phyloP scores from a whole-genome alignment of 2,888 invertebrate genomes.

The Eurytoma adleriae region DNA sequence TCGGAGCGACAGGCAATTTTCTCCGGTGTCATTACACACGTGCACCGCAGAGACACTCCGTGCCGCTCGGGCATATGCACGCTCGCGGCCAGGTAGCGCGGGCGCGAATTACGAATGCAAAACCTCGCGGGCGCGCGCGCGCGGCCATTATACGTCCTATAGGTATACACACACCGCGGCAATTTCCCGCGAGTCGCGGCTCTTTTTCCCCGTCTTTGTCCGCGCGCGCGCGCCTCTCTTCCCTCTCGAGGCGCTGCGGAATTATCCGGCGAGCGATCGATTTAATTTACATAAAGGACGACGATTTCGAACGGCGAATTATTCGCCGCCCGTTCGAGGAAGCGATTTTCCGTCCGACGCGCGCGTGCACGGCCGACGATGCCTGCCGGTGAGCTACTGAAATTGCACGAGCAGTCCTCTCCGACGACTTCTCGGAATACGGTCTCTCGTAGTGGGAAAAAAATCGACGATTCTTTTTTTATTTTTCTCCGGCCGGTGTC shows the following conservation, averaged over 20 bases:
- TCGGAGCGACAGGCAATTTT: conserved; percentile 39
- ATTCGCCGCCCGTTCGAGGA: conserved; percentile 47
- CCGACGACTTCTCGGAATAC: conserved; percentile 38
- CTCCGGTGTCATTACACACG: conserved; percentile 40
- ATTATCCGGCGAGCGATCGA: conserved; percentile 60
- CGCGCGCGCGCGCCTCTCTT: neutral
- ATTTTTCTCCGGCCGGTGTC: no score
- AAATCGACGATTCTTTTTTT: neutral
- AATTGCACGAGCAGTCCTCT: conserved; percentile 33
- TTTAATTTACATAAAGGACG: conserved; percentile 60
- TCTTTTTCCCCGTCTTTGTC: conserved; percentile 45
- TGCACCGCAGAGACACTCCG: conserved; percentile 11
- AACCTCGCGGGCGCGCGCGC: conserved; percentile 48
- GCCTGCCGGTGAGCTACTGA: conserved; percentile 32
- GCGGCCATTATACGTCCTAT: conserved; percentile 38
- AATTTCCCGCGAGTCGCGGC: conserved; percentile 48
- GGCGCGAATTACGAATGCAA: conserved; percentile 61
- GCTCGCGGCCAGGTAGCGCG: neutral
- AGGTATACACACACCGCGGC: conserved; percentile 25
- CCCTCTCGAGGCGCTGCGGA: conserved; percentile 9
- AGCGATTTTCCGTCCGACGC: conserved; percentile 49
- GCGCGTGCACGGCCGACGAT: neutral
- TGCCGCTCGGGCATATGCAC: neutral
- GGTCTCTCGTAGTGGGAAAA: neutral
- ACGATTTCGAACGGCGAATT: conserved; percentile 42